These are phyloP conservation scores for Narcine bancroftii DNA, from an alignment of 2,113 vertebrate species.

Conservation along the genomic window DNA sequence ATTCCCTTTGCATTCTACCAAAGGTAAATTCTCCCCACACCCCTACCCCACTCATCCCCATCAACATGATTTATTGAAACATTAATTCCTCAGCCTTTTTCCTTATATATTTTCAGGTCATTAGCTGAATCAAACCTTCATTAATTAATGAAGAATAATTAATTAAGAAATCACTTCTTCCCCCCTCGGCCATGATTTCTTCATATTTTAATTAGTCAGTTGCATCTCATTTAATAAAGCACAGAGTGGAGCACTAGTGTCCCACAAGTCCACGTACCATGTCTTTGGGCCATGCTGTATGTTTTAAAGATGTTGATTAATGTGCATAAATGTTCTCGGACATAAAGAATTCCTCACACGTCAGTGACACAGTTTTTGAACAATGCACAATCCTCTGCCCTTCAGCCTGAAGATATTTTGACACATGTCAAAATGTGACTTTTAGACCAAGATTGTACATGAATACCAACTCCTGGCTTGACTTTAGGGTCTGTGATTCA, in stretches of 20 bases:
- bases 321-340: neutral
- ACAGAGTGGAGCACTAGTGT: neutral
- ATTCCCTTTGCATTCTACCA: neutral
- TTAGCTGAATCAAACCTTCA: neutral
- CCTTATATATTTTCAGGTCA: neutral
- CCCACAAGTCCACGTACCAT: neutral
- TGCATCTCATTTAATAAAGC: neutral
- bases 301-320: constrained; percentile 12
- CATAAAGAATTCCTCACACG: neutral
- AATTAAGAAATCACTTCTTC: neutral
- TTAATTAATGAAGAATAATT: no score
- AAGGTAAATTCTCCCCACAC: no score
- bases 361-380: neutral
- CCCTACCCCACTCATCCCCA: neutral
- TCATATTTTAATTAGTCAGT: neutral
- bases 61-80: neutral
- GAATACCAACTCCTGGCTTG: neutral
- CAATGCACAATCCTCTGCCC: neutral
- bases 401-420: neutral
- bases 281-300: neutral
- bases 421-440: neutral
- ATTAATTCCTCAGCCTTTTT: neutral
- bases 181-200: neutral
- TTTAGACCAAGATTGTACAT: neutral
- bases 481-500: neutral